phyloP scores from a whole-genome alignment of 2,797 vertebrate genomes.

The Australoheros facetus region DNA sequence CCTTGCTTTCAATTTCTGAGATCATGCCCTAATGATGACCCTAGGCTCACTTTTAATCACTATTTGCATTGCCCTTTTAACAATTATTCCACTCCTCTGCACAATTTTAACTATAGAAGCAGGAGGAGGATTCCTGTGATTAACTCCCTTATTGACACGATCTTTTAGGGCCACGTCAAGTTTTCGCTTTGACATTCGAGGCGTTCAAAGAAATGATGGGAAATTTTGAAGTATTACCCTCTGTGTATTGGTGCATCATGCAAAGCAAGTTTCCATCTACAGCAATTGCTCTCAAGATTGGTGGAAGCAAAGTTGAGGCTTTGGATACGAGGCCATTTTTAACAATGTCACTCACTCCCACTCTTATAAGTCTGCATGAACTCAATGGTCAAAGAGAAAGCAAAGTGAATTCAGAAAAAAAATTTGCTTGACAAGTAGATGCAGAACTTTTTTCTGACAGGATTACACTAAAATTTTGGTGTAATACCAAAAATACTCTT shows the following conservation, averaged over 20 bases:
- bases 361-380: constrained; percentile 9
- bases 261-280: constrained; percentile 32
- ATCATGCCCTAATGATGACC: constrained; percentile 82
- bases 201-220: constrained; percentile 52
- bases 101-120: constrained; percentile 71
- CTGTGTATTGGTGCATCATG: constrained; percentile 38
- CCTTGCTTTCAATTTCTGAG: constrained; percentile 66
- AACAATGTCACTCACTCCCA: constrained; percentile 32
- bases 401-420: constrained; percentile 19
- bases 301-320: constrained; percentile 48
- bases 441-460: constrained; percentile 7
- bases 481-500: not conserved
- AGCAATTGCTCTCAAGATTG: constrained; percentile 36
- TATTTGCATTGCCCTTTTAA: constrained; percentile 79
- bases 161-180: constrained; percentile 48
- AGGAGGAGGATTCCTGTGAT: constrained; percentile 62
- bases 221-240: constrained; percentile 21
- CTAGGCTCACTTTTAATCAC: constrained; percentile 79
- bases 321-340: constrained; percentile 21
- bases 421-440: not conserved
- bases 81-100: constrained; percentile 79
- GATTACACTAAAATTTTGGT: not conserved
- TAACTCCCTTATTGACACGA: constrained; percentile 65
- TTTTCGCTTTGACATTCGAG: constrained; percentile 45
- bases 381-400: constrained; percentile 43